Percentiles rank a stretch among this genome's conserved stretches.
phyloP scores from a whole-genome alignment of 2,888 invertebrate species.

The Macropis europaea region DNA sequence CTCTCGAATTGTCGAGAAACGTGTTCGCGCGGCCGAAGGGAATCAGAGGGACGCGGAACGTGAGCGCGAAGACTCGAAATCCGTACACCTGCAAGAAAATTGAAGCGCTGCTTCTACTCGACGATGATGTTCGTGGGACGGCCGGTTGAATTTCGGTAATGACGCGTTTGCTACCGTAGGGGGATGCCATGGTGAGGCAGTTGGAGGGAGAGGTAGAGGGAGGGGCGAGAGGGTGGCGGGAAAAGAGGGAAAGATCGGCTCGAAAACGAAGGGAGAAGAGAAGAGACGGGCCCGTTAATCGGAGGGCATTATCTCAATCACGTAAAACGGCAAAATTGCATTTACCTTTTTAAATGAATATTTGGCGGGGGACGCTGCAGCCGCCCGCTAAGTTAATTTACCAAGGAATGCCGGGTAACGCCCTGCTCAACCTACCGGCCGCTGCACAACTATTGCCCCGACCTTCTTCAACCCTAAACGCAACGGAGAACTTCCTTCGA shows the following conservation, averaged over 20 bases:
- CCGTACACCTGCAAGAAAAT: slow-evolving; percentile 56
- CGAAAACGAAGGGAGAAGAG: slow-evolving; percentile 36
- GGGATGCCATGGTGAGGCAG: slow-evolving; percentile 31
- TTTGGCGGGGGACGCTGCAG: slow-evolving; percentile 79
- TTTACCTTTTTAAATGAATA: slow-evolving; percentile 80
- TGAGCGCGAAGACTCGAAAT: background rate
- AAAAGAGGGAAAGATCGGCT: slow-evolving; percentile 10
- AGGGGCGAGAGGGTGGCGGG: slow-evolving; percentile 23
- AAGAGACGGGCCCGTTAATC: slow-evolving; percentile 74
- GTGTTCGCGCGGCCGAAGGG: too few species aligned
- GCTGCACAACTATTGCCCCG: slow-evolving; percentile 68
- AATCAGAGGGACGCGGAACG: background rate
- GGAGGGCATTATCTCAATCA: slow-evolving; percentile 80
- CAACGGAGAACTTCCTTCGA: slow-evolving; percentile 22
- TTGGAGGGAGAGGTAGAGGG: slow-evolving; percentile 13
- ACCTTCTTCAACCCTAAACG: slow-evolving; percentile 54
- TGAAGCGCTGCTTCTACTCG: slow-evolving; percentile 44
- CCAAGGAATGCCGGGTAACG: slow-evolving; percentile 78
- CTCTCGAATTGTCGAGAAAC: background rate
- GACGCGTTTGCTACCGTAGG: slow-evolving; percentile 76
- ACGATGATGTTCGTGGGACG: slow-evolving; percentile 61
- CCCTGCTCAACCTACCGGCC: slow-evolving; percentile 74
- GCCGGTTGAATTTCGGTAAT: slow-evolving; percentile 74
- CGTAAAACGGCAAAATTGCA: slow-evolving; percentile 80
- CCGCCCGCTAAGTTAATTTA: slow-evolving; percentile 79